Evolutionary conservation across 2,888 invertebrate genomes (phyloP), one percentile per base, ranked within the genome.

Genomic region (Clivina fossor): DNA sequence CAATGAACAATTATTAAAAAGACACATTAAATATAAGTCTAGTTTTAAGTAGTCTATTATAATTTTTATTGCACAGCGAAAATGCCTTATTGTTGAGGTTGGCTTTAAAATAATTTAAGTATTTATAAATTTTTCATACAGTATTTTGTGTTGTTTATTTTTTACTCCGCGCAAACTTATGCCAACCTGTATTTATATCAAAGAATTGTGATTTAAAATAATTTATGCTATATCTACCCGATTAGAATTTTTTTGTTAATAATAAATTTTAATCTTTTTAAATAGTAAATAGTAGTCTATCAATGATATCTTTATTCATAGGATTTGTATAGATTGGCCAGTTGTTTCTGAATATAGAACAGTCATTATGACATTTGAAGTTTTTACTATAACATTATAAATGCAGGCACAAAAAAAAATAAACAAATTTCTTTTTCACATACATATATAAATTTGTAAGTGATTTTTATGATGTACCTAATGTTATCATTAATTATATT

Each of bases 391-490:
- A n/a, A 53, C 35, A 35, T 54, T 53, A 43, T 3, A 18, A n/a
- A 46, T 20, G 32, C 55, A 11, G 55, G 47, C 47, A 47, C 47
- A 55, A 55, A 50, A 32, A 32, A 47, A 46, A 44, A 8, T 16
- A 24, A n/a, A n/a, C n/a, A n/a, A 41, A 24, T 50, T 55, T 55
- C 32, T 55, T 55, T 55, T 55, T 40, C 55, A 55, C 55, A 53
- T 53, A 53, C 16, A 49, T 49, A 38, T 24, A 54, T 35, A 46
- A 35, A 54, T 54, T 54, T 54, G 37, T 54, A 54, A 54, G 46
- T 28, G 38, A 54, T 54, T 54, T 54, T 38, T 54, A 54, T 54
- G 54, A 54, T 46, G 54, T 49, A 47, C 47, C 47, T 53, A 54
- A 54, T 51, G 41, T 54, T 54, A 54, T 44, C 37, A 54, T 53